Conservation (phyloP, 2,797 vertebrate species). For the Masticophis lateralis region DNA sequence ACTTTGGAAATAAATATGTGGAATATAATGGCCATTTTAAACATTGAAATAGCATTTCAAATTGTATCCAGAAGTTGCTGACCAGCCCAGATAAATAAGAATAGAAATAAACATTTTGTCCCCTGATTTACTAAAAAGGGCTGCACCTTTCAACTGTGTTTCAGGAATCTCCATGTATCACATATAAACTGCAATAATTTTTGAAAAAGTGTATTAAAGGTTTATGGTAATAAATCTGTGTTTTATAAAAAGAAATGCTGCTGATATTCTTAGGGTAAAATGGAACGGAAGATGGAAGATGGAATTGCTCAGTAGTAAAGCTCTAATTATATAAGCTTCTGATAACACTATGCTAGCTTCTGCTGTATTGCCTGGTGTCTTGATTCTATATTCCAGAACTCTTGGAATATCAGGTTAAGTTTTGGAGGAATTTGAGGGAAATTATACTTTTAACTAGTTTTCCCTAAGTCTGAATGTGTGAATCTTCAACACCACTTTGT, state of each 20-base stretch:
- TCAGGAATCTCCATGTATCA: not conserved
- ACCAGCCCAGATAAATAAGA: not conserved
- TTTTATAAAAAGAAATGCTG: not conserved
- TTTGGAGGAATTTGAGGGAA: not conserved
- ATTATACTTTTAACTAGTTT: not conserved
- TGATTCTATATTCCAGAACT: not conserved
- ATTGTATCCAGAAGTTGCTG: not conserved
- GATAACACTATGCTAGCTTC: not conserved
- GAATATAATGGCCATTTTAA: not conserved
- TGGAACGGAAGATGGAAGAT: not conserved
- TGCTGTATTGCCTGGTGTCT: not conserved
- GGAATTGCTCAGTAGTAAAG: not conserved
- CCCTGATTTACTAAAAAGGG: not conserved
- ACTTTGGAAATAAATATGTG: not conserved
- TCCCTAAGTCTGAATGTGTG: not conserved
- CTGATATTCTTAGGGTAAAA: not conserved
- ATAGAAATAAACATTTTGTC: not conserved
- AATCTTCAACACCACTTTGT: not conserved
- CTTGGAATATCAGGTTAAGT: not conserved
- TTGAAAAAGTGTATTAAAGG: not conserved
- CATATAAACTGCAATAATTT: not conserved
- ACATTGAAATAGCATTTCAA: not conserved
- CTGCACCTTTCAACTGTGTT: not conserved
- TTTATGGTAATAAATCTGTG: not conserved
- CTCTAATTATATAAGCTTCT: not conserved